Evolutionary conservation across 1,140 invertebrate genomes (phyloP).

Genomic region (Antheraea mylitta): DNA sequence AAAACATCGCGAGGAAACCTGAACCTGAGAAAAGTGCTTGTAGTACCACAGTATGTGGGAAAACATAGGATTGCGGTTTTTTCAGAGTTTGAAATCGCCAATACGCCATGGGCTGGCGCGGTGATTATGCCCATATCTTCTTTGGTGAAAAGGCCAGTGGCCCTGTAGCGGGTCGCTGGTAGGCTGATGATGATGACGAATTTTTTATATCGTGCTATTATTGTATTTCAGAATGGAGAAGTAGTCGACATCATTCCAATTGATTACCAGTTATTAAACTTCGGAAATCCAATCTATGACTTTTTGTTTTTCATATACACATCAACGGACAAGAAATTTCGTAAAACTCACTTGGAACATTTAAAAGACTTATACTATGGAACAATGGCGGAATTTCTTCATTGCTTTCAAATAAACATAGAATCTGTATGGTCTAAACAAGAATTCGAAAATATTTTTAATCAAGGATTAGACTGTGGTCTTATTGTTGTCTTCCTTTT

Average conservation of each 20-base stretch:
- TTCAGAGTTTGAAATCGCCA: too few relatives aligned
- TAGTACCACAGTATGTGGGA: too few relatives aligned
- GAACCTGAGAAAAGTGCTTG: too few relatives aligned
- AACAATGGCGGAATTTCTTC: slow-evolving; percentile 24
- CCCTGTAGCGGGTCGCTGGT: too few relatives aligned
- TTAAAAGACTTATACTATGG: slow-evolving; percentile 32
- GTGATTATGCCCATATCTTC: too few relatives aligned
- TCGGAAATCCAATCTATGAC: slow-evolving; percentile 36
- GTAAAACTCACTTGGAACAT: slow-evolving; percentile 24
- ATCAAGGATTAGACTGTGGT: slow-evolving; percentile 32
- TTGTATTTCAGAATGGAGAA: slow-evolving; percentile 28
- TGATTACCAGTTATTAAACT: slow-evolving; percentile 39
- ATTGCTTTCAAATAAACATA: slow-evolving; percentile 31
- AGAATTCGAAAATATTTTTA: slow-evolving; percentile 33
- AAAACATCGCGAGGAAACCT: too few relatives aligned
- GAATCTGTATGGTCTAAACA: slow-evolving; percentile 24
- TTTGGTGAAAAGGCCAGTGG: too few relatives aligned
- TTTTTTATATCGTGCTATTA: too few relatives aligned
- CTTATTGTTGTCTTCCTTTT: slow-evolving; percentile 22
- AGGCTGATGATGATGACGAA: too few relatives aligned
- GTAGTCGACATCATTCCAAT: slow-evolving; percentile 25
- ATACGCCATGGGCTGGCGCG: too few relatives aligned
- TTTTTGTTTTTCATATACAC: slow-evolving; percentile 35
- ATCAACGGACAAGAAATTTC: slow-evolving; percentile 26
- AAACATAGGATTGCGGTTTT: too few relatives aligned